Evolutionary conservation across 92 coral and sea anemone species (phyloP).

Genomic region (Siderastrea siderea): DNA sequence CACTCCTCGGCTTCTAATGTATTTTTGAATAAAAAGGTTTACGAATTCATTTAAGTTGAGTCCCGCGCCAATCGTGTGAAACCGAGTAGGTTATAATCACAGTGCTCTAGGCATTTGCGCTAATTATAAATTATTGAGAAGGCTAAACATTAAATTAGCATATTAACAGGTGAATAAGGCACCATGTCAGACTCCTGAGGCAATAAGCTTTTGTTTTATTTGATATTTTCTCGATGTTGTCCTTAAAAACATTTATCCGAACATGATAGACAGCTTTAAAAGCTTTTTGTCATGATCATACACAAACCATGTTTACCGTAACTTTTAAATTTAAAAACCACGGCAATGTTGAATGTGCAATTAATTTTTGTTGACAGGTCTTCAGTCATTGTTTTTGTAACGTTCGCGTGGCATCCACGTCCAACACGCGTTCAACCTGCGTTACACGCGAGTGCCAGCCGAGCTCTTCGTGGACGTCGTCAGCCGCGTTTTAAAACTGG

Average conservation of each 20-base stretch:
- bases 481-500: constrained; percentile 31
- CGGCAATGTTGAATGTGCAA: neutral
- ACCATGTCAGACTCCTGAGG: constrained; percentile 5
- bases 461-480: constrained; percentile 6
- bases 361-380: neutral
- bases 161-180: constrained; percentile 7
- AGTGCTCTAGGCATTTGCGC: neutral
- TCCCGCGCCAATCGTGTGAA: neutral
- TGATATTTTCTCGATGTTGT: neutral
- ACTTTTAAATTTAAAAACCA: neutral
- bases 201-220: neutral
- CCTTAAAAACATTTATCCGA: neutral
- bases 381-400: no score
- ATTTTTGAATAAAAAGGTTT: neutral
- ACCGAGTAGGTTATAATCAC: neutral
- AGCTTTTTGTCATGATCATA: neutral
- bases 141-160: neutral
- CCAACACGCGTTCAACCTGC: neutral
- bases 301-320: neutral
- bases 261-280: neutral
- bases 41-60: neutral
- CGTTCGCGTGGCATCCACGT: neutral
- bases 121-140: constrained; percentile 17
- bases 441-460: constrained; percentile 22
- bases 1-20: neutral